Evolutionary conservation across 2,113 vertebrate genomes (phyloP).

Genomic region (Psilopogon haemacephalus): DNA sequence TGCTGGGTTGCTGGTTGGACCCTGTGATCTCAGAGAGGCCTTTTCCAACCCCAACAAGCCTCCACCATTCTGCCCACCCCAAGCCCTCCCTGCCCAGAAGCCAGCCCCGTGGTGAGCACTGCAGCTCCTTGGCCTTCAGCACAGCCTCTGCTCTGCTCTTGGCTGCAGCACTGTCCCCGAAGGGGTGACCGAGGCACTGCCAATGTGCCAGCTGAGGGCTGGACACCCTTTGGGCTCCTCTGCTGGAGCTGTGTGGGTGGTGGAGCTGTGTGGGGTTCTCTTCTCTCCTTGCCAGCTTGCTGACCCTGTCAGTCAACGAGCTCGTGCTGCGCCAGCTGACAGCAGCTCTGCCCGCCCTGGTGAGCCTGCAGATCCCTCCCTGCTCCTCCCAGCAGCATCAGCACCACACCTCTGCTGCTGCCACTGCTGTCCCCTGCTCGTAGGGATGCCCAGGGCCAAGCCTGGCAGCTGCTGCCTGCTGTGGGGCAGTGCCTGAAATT

Average conservation of each 20-base stretch:
- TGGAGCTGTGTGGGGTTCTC: not conserved
- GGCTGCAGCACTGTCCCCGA: not conserved
- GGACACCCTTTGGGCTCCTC: not conserved
- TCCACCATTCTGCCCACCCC: no score
- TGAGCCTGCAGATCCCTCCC: not conserved
- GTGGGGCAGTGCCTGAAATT: fast-evolving
- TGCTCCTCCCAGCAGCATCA: not conserved
- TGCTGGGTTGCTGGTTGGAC: no score
- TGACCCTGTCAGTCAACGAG: not conserved
- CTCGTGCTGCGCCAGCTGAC: slow-evolving; percentile 18
- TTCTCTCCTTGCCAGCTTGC: not conserved
- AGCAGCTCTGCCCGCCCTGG: not conserved
- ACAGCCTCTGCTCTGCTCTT: not conserved
- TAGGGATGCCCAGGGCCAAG: not conserved
- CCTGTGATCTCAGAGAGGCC: no score
- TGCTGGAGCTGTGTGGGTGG: not conserved
- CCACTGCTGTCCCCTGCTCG: fast-evolving
- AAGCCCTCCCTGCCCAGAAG: not conserved
- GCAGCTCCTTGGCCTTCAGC: not conserved
- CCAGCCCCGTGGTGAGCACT: fast-evolving
- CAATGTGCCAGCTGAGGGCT: not conserved
- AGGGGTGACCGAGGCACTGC: not conserved
- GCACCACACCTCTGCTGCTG: fast-evolving
- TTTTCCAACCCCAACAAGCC: no score
- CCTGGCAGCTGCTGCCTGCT: not conserved